These are phyloP conservation scores for Drosophila hydei DNA, from an alignment of 1,140 invertebrate genomes.

Conservation along the genomic window DNA sequence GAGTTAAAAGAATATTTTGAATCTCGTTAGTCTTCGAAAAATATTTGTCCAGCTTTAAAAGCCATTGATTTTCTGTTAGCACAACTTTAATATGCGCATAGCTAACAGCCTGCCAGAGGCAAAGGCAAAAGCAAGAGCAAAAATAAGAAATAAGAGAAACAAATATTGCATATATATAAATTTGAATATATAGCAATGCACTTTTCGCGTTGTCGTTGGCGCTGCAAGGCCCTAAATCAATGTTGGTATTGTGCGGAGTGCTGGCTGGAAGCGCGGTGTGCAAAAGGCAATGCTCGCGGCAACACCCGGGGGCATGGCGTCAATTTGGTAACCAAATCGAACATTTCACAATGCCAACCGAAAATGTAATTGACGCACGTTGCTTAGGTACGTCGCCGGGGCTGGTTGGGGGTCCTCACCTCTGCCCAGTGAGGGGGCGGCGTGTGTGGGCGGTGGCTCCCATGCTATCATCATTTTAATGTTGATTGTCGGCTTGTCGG, in stretches of 20 bases:
- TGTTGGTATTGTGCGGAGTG: slow-evolving; percentile 21
- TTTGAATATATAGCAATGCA: slow-evolving; percentile 17
- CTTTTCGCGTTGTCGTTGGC: slow-evolving; percentile 1
- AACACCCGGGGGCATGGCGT: slow-evolving; percentile 28
- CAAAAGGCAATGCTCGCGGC: slow-evolving; percentile 11
- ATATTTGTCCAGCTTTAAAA: slow-evolving; percentile 1
- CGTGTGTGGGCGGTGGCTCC: neutral
- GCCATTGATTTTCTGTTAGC: neutral
- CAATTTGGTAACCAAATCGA: slow-evolving; percentile 43
- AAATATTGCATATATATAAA: neutral
- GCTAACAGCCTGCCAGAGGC: neutral
- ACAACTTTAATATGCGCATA: neutral
- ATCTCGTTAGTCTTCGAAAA: no score
- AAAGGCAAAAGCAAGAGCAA: neutral
- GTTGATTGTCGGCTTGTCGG: slow-evolving; percentile 44
- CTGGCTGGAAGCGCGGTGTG: neutral
- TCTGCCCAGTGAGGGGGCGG: neutral
- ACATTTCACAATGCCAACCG: slow-evolving; percentile 31
- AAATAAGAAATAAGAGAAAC: neutral
- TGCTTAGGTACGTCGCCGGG: neutral
- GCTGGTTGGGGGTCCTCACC: slow-evolving; percentile 5
- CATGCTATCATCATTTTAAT: slow-evolving; percentile 47
- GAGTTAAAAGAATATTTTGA: no score
- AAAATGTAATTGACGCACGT: slow-evolving; percentile 41
- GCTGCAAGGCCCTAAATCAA: slow-evolving; percentile 27